These are phyloP conservation scores for Mastomys natalensis DNA, from an alignment of 2,113 vertebrate species.

Conservation along the genomic window DNA sequence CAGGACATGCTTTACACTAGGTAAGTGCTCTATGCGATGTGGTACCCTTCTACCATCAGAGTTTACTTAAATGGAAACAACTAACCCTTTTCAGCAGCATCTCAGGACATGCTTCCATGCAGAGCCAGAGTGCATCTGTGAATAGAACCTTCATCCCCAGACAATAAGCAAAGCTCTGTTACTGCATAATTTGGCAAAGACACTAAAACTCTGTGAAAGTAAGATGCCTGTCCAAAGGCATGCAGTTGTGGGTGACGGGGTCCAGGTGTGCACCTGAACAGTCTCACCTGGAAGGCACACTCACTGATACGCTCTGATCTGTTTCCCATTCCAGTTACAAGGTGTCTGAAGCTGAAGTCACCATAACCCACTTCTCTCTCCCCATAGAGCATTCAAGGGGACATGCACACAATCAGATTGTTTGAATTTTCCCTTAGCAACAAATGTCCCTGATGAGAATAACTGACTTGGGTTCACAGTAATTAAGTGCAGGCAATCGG, in stretches of 20 bases:
- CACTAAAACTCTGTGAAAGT: background rate
- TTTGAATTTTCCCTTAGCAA: slow-evolving; percentile 71
- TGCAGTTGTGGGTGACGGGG: background rate
- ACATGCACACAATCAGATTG: slow-evolving; percentile 37
- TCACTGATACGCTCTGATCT: background rate
- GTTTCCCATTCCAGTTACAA: background rate
- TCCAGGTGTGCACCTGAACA: background rate
- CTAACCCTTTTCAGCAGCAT: background rate
- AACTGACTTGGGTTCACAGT: slow-evolving; percentile 41
- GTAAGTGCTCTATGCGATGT: too few relatives aligned
- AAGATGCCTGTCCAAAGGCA: background rate
- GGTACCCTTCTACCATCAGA: background rate
- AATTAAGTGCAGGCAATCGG: slow-evolving; percentile 42
- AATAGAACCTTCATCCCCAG: background rate
- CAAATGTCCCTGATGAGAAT: slow-evolving; percentile 59
- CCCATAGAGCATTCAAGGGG: background rate
- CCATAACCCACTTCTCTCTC: background rate
- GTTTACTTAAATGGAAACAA: background rate
- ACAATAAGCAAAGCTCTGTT: background rate
- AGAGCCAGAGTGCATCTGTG: background rate
- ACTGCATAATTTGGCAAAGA: background rate
- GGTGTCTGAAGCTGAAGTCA: background rate
- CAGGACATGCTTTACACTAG: background rate
- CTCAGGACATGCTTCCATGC: background rate
- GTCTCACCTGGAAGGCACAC: too few relatives aligned